phyloP scores from a whole-genome alignment of 2,113 vertebrate species.

The Muntiacus reevesi region DNA sequence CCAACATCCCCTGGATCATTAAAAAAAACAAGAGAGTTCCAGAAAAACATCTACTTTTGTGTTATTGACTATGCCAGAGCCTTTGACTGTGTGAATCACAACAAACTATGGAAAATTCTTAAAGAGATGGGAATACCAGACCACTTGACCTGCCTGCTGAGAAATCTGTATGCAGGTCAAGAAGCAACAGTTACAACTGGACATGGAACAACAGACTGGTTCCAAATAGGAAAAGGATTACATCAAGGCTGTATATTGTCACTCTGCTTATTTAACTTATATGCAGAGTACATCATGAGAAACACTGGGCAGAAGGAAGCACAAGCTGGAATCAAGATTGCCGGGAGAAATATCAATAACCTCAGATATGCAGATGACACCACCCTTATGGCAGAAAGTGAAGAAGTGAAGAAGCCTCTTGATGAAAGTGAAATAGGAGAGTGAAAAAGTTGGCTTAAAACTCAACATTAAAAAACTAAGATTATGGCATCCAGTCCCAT shows the following conservation, averaged over 20 bases:
- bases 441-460: neutral
- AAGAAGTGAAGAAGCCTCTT: neutral
- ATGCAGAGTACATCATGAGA: neutral
- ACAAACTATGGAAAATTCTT: neutral
- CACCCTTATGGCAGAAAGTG: neutral
- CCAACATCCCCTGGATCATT: neutral
- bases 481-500: neutral
- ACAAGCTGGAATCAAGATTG: neutral
- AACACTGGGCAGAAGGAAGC: neutral
- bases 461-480: neutral
- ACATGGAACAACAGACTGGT: neutral
- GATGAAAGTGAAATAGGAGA: neutral
- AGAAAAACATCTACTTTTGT: neutral
- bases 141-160: neutral
- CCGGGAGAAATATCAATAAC: neutral
- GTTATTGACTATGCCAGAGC: fast-evolving
- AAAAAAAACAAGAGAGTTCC: neutral
- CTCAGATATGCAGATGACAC: neutral
- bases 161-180: neutral
- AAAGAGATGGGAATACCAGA: neutral
- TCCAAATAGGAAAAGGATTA: neutral
- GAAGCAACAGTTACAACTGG: neutral
- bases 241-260: neutral
- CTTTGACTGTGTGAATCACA: neutral
- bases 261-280: neutral